These are phyloP conservation scores for Protomyctophum bolini DNA, from an alignment of 2,113 vertebrate species.

Conservation along the genomic window DNA sequence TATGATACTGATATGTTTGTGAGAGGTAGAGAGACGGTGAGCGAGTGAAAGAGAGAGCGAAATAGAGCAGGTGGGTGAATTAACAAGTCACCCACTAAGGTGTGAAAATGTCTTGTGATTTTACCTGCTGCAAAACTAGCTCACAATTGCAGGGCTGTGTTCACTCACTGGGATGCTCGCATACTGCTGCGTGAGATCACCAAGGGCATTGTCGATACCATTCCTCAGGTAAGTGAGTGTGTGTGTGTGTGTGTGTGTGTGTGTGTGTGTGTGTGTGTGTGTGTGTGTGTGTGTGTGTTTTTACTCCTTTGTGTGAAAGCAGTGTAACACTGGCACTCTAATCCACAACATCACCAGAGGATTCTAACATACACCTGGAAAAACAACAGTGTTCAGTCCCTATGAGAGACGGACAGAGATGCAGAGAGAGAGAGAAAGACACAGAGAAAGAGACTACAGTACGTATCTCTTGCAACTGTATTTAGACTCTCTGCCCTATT, in stretches of 20 bases:
- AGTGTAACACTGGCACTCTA: constrained; percentile 47
- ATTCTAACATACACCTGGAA: constrained; percentile 58
- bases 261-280: constrained; percentile 22
- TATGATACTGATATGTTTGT: too few species aligned
- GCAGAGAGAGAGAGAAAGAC: not conserved
- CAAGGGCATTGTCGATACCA: constrained; percentile 1
- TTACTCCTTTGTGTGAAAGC: constrained; percentile 56
- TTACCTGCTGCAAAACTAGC: not conserved
- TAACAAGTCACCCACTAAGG: too few species aligned
- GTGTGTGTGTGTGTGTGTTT: constrained; percentile 21
- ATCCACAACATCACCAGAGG: constrained; percentile 53
- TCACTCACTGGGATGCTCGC: not conserved
- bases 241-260: constrained; percentile 1
- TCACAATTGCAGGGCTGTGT: not conserved
- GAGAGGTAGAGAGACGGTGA: not conserved
- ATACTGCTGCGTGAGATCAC: constrained; percentile 21
- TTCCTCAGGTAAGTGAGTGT: constrained; percentile 7
- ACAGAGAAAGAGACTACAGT: too few species aligned
- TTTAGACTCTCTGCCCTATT: too few species aligned
- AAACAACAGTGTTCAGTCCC: constrained; percentile 51
- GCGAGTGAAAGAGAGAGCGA: not conserved
- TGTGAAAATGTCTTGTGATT: not conserved
- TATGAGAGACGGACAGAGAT: not conserved
- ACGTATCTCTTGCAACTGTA: too few species aligned
- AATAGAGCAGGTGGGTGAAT: not conserved